These are phyloP conservation scores for Subacronicta megacephala DNA, from an alignment of 2,888 invertebrate species.

Conservation along the genomic window DNA sequence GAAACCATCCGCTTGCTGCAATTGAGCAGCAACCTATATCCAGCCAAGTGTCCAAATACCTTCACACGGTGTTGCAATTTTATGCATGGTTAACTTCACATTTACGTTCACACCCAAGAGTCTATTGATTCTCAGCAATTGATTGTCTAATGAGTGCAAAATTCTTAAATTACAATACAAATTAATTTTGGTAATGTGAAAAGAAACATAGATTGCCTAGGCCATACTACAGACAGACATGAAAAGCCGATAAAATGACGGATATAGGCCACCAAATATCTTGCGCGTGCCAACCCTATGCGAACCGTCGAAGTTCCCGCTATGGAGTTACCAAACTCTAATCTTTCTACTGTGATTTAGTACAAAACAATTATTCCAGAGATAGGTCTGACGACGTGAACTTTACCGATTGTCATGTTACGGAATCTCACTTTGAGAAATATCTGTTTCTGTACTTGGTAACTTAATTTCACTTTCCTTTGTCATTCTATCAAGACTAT, in stretches of 20 bases:
- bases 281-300: conserved; percentile 39
- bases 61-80: too few species aligned
- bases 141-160: too few species aligned
- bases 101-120: too few species aligned
- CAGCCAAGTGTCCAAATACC: background rate
- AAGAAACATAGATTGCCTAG: too few species aligned
- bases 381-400: conserved; percentile 55
- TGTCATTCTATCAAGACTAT: background rate
- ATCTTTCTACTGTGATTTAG: conserved; percentile 58
- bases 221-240: too few species aligned
- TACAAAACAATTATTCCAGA: conserved; percentile 57
- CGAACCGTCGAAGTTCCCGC: conserved; percentile 37
- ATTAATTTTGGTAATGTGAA: too few species aligned
- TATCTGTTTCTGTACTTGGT: conserved; percentile 19
- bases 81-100: too few species aligned
- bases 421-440: conserved; percentile 30
- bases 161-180: too few species aligned
- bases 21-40: background rate
- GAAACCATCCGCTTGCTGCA: background rate
- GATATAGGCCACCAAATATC: conserved; percentile 2
- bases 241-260: background rate
- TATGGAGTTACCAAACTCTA: conserved; percentile 53
- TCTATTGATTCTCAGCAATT: too few species aligned
- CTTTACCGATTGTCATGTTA: conserved; percentile 51
- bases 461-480: conserved; percentile 17